Base-by-base conservation (phyloP, 2,113 vertebrate species). In the Thermophis baileyi region DNA sequence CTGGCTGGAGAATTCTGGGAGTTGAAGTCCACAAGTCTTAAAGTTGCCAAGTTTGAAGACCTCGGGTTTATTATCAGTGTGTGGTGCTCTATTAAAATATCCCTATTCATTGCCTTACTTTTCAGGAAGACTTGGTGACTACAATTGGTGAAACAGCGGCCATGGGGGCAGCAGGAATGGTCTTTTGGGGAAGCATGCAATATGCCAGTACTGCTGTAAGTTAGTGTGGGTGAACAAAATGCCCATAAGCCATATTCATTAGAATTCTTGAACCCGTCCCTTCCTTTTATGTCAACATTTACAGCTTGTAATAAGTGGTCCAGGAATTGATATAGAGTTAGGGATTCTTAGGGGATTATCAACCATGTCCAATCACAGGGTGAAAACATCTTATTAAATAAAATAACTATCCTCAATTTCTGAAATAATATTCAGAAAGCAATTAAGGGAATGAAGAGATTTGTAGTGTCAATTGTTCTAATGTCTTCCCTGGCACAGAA, bases 111-210 rank as follows among this genome's bases (percentile, higher is more conserved):
- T 81, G 54, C 93, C 81, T 94, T 69, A 2, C 11, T 96, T 93
- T 97, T 94, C 96, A 99, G 99, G 97, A 92, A 7, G 98, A 99
- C 95, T 97, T 99, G 93, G 97, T 99, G 89, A 98, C 97, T 85
- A 98, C 98, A 50, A 97, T 99, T 1, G 99, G 99, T 90, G 98
- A 99, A 94, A 99, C 98, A 8, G 98, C 98, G 0, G 98, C 99
- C 40, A 89, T 99, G 97, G 99, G 98, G 92, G 98, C 98, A 89
- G 98, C 98, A 30, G 99, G 99, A 93, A 95, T 99, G n/a, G 97
- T 99, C 96, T 96, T 99, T 96, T 99, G 98, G 99, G 98, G 98
- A 91, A 97, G 96, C 90, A 95, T 95, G 86, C 96, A 98, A 7
- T 98, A 98, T 0, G 96, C 97, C 92, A 96, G 95, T 92, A 97